phyloP scores from a whole-genome alignment of 2,113 vertebrate species.

The Mustelus asterias region DNA sequence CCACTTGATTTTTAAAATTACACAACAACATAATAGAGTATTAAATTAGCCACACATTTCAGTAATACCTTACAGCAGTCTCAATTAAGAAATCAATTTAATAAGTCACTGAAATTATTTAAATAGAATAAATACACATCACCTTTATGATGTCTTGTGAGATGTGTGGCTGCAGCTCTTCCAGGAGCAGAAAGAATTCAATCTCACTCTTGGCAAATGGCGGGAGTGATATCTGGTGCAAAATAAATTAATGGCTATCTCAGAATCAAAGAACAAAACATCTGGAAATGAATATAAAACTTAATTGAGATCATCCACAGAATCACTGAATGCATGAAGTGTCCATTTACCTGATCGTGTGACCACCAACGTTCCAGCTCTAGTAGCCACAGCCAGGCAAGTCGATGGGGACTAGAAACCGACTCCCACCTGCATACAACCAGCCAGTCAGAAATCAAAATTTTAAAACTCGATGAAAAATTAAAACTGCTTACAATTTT shows the following conservation, averaged over 20 bases:
- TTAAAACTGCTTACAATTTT: background rate
- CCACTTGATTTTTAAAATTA: background rate
- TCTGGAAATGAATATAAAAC: background rate
- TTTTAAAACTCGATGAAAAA: background rate
- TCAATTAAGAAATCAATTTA: background rate
- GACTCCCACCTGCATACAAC: conserved; percentile 56
- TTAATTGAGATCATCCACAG: conserved; percentile 38
- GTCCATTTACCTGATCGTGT: conserved; percentile 63
- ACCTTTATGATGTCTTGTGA: conserved; percentile 68
- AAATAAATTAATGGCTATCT: background rate
- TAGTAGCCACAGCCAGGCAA: conserved; percentile 89
- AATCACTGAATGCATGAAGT: no score
- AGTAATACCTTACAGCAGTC: background rate
- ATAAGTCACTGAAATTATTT: background rate
- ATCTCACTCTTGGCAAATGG: conserved; percentile 60
- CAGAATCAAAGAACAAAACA: background rate
- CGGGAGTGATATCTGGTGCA: conserved; percentile 49
- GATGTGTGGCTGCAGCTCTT: conserved; percentile 69
- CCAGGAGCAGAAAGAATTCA: conserved; percentile 80
- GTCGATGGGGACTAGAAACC: conserved; percentile 66
- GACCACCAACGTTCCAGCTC: conserved; percentile 72
- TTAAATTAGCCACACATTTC: background rate
- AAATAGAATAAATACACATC: conserved; percentile 15
- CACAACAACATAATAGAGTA: background rate
- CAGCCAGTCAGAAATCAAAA: background rate